Base-by-base conservation (phyloP, 1,140 invertebrate species). In the Trachymyrmex cornetzi region DNA sequence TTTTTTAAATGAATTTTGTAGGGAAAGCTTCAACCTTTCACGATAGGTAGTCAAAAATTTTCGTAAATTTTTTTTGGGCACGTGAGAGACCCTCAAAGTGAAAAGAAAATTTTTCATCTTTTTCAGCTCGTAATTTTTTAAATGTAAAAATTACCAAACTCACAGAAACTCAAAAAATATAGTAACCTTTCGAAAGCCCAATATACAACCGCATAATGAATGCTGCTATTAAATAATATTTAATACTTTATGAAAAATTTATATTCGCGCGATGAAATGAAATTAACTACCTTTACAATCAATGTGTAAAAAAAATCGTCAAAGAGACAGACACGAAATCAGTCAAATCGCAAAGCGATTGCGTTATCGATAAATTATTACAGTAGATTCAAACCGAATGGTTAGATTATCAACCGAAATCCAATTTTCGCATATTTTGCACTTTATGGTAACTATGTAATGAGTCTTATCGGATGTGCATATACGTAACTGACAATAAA, bases 371-470 rank as follows among this genome's bases (percentile, higher is more conserved):
- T 16, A 38, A 48, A 64, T 79, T 48, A 64, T 24, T 61, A 27
- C 6, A 50, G 34, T 30, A n/a, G 19, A 66, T 19, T 44, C n/a
- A 9, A 71, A n/a, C 24, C 16, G 53, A 72, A 48, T 30, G 53
- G 16, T 53, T 53, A 30, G 24, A 81, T 71, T 69, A 66, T 50
- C 27, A n/a, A 34, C n/a, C 1, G 57, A 63, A 61, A 61, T 63
- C 3, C 44, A 79, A 79, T 55, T 67, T 80, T 66, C 44, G 6
- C 77, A 55, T 53, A 66, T 69, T 57, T 71, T 67, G 53, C 79
- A 50, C 66, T 81, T 81, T 81, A 71, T 57, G 38, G 22, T 5
- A 69, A 44, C 1, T 12, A 27, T 53, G 50, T 71, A 44, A 57
- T 27, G 22, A 38, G n/a, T 34, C 30, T 81, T 81, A 71, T 81